Conservation (phyloP, 2,888 invertebrate species). For the Argyresthia goedartella region DNA sequence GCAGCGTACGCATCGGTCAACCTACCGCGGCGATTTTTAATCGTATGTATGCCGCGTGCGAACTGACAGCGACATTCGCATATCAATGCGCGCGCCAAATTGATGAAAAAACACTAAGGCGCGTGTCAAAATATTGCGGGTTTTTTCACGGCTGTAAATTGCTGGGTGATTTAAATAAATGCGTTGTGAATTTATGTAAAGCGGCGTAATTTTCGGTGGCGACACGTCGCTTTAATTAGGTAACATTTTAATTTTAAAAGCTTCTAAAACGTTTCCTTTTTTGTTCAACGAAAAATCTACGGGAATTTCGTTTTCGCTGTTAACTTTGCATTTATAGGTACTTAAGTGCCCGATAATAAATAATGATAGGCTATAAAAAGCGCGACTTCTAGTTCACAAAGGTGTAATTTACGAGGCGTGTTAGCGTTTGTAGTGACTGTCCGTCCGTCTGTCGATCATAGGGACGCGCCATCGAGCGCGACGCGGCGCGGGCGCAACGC, state of each 20-base stretch:
- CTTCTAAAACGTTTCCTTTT: too few relatives aligned
- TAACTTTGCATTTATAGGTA: too few relatives aligned
- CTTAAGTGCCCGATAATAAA: background rate
- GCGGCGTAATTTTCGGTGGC: too few relatives aligned
- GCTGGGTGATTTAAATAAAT: background rate
- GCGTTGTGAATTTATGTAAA: too few relatives aligned
- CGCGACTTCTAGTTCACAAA: conserved; percentile 11
- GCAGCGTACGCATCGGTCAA: conserved; percentile 51
- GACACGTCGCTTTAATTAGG: too few relatives aligned
- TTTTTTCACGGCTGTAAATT: conserved; percentile 7
- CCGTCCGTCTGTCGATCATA: background rate
- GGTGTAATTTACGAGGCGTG: conserved; percentile 34
- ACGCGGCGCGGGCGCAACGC: conserved; percentile 5
- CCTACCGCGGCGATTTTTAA: conserved; percentile 68
- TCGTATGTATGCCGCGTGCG: conserved; percentile 67
- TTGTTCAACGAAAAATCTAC: too few relatives aligned
- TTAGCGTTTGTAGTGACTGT: conserved; percentile 9
- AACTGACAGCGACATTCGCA: conserved; percentile 47
- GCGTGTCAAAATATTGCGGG: conserved; percentile 33
- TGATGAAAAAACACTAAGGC: conserved; percentile 51
- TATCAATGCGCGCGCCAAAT: conserved; percentile 60
- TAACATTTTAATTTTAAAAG: too few relatives aligned
- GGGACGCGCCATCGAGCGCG: conserved; percentile 20
- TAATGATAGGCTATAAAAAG: background rate
- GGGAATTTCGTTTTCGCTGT: too few relatives aligned